These are phyloP conservation scores for Urosaurus nigricauda DNA, from an alignment of 2,797 vertebrate genomes.

Conservation along the genomic window DNA sequence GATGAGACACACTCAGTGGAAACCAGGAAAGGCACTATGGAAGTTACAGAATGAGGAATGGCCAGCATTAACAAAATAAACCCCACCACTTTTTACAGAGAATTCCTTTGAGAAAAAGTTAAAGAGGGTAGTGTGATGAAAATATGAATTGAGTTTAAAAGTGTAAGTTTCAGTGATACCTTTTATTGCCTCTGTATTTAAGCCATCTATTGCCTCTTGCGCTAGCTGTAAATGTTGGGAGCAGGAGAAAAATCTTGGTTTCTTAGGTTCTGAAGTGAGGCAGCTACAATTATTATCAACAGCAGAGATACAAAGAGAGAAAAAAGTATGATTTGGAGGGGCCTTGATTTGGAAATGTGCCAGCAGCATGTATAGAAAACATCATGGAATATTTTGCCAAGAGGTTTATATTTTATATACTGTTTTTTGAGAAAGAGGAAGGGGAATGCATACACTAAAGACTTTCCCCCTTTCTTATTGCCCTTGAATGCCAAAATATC, in stretches of 20 bases:
- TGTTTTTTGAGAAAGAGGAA: slow-evolving; percentile 36
- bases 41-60: slow-evolving; percentile 16
- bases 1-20: not conserved
- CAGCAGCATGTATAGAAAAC: not conserved
- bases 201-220: not conserved
- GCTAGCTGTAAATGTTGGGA: not conserved
- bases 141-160: slow-evolving; percentile 1
- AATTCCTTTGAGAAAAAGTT: not conserved
- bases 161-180: not conserved
- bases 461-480: slow-evolving; percentile 66
- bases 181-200: slow-evolving; percentile 7
- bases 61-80: not conserved
- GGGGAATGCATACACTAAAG: slow-evolving; percentile 67
- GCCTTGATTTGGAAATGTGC: not conserved
- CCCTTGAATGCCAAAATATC: slow-evolving; percentile 79
- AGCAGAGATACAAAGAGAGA: not conserved
- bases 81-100: not conserved
- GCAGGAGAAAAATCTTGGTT: not conserved
- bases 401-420: slow-evolving; percentile 45
- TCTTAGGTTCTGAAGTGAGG: too few species aligned
- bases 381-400: slow-evolving; percentile 16
- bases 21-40: slow-evolving; percentile 11
- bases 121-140: not conserved
- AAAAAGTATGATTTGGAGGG: not conserved
- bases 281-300: not conserved